phyloP scores from a whole-genome alignment of 92 coral and sea anemone species.

The Zoanthus solanderi region DNA sequence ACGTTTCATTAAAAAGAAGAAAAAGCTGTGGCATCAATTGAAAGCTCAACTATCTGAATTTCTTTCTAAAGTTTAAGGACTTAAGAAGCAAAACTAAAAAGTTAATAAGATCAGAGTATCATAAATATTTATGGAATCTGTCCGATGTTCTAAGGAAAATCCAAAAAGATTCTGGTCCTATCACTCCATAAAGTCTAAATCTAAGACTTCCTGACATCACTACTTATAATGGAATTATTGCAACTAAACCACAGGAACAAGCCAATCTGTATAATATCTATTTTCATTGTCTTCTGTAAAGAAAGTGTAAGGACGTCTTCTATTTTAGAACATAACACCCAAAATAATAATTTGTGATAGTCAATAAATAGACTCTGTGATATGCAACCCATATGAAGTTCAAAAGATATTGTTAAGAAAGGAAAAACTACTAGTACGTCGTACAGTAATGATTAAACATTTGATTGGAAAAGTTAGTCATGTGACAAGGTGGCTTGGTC shows the following conservation, averaged over 20 bases:
- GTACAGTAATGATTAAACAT: no score
- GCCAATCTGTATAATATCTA: slow-evolving; percentile 40
- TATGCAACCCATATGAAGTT: slow-evolving; percentile 24
- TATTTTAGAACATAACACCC: neutral
- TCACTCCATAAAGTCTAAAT: slow-evolving; percentile 35
- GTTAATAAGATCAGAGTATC: slow-evolving; percentile 32
- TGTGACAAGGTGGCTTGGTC: no score
- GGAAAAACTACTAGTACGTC: no score
- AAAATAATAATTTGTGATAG: slow-evolving; percentile 26
- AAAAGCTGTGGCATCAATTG: slow-evolving; percentile 30
- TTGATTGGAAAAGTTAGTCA: no score
- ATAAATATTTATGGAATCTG: slow-evolving; percentile 34
- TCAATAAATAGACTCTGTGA: slow-evolving; percentile 32
- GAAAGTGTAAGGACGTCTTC: slow-evolving; percentile 35
- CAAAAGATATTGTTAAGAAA: slow-evolving; percentile 5
- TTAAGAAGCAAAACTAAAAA: neutral
- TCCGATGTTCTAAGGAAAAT: slow-evolving; percentile 40
- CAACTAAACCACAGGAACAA: slow-evolving; percentile 49
- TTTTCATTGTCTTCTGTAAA: slow-evolving; percentile 48
- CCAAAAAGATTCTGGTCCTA: slow-evolving; percentile 38
- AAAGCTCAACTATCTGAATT: slow-evolving; percentile 28
- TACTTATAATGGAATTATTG: slow-evolving; percentile 38
- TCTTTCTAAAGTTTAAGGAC: neutral
- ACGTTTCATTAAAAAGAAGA: slow-evolving; percentile 36
- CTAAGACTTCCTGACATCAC: slow-evolving; percentile 3